Evolutionary conservation across 2,113 vertebrate species (phyloP), one percentile per base, ranked within the genome.

Genomic region (Grammomys dolichurus): DNA sequence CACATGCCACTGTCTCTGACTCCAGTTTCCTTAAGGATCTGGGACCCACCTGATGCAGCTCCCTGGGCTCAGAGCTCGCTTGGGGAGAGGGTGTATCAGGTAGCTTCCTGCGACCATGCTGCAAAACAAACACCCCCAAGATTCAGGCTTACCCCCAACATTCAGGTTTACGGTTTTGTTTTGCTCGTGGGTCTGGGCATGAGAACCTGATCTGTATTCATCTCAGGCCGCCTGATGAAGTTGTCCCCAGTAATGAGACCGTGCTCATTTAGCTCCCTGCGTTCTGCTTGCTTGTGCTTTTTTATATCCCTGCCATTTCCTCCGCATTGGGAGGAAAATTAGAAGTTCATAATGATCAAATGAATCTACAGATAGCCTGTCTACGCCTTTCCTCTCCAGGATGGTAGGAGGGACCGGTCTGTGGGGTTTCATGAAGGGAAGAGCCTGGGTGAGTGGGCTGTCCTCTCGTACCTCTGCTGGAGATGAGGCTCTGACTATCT

Each of bases 281-380:
- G 90, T 48, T 40, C 92, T 56, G 7, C 95, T 70, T 85, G 89
- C 51, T 28, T 28, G 5, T 40, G 5, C 95, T 86, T 65, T 91
- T 94, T 91, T 93, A 89, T 97, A 91, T 91, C 97, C 90, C 96
- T 94, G 87, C 43, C n/a, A 26, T 97, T 97, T 97, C 93, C 80
- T 97, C 98, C 96, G 22, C 51, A 70, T 97, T 97, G 94, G 95
- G 97, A 97, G 86, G 96, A 93, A 98, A 97, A 98, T 93, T 96
- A 96, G 76, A 96, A 98, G 98, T 95, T 24, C 46, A 75, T 96
- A 96, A 97, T 46, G 87, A 95, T 90, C 90, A 60, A 95, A 97
- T 96, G 96, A 97, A 96, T 97, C 98, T 26, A 17, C 40, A 89
- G 40, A n/a, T 14, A 80, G 95, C 87, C 54, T 89, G 56, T 69